Percentiles rank a stretch among this genome's conserved stretches.
Evolutionary conservation across 2,113 vertebrate species (phyloP).

Genomic region (Trinectes maculatus): DNA sequence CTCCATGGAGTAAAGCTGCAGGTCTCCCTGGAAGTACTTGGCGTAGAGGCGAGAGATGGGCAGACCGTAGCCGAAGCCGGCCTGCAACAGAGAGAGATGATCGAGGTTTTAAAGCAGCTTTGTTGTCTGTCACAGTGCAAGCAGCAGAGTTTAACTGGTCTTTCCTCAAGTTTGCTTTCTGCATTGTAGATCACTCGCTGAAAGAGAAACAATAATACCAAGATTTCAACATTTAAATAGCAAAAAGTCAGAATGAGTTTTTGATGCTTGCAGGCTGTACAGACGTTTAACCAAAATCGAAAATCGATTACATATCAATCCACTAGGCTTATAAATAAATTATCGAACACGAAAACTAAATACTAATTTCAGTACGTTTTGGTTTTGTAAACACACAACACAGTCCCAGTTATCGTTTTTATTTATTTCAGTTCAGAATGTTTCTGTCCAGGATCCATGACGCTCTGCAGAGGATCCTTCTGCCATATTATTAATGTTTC

Average conservation of each 20-base stretch:
- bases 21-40: constrained; percentile 96
- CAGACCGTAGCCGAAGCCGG: constrained; percentile 93
- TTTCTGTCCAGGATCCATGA: too few species aligned
- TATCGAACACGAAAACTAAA: too few species aligned
- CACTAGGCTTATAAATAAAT: too few species aligned
- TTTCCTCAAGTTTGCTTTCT: constrained; percentile 1
- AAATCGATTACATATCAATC: too few species aligned
- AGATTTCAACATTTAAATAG: constrained; percentile 20
- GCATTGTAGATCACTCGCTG: constrained; percentile 2
- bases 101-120: constrained; percentile 30
- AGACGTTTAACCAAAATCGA: too few species aligned
- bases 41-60: constrained; percentile 96
- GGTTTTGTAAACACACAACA: too few species aligned
- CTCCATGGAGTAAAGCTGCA: constrained; percentile 97
- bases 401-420: too few species aligned
- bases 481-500: too few species aligned
- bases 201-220: background rate
- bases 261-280: background rate
- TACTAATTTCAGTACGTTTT: too few species aligned
- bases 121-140: constrained; percentile 14
- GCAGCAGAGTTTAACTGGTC: constrained; percentile 1
- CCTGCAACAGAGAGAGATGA: constrained; percentile 75
- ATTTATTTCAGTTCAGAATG: too few species aligned
- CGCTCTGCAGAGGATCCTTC: too few species aligned
- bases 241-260: background rate